Conservation (phyloP, 2,888 invertebrate species). For the Diaprepes abbreviatus region DNA sequence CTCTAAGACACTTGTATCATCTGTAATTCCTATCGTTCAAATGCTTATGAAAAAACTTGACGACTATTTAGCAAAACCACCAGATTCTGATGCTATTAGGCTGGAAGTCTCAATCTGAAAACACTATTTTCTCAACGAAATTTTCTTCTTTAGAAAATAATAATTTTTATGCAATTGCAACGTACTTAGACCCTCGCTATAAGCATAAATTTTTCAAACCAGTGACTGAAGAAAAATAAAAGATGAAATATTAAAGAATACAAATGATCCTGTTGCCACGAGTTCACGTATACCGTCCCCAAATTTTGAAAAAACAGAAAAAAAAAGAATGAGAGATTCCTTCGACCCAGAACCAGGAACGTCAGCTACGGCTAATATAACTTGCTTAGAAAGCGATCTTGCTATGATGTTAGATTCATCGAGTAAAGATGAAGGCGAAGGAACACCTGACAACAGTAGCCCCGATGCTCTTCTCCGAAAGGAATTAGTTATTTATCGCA, state of each 20-base stretch:
- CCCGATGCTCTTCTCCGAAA: background rate
- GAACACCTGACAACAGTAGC: background rate
- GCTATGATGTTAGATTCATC: background rate
- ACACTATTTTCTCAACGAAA: conserved; percentile 52
- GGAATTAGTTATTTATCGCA: background rate
- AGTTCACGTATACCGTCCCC: background rate
- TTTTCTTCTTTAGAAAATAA: conserved; percentile 54
- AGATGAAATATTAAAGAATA: background rate
- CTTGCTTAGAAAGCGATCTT: background rate
- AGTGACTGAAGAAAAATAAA: conserved; percentile 54
- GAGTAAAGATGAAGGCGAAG: background rate
- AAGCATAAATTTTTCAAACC: conserved; percentile 54
- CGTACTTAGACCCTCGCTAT: conserved; percentile 56
- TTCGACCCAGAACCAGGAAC: background rate
- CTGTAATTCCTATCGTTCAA: background rate
- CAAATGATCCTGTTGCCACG: background rate
- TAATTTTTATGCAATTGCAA: conserved; percentile 54
- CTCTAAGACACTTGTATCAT: background rate
- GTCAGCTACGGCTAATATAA: background rate
- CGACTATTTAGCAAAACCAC: background rate
- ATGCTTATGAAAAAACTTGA: background rate
- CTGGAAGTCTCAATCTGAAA: conserved; percentile 44
- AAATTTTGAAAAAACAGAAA: background rate
- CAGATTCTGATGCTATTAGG: background rate
- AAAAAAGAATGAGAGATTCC: background rate